Base-by-base conservation (phyloP, 1,140 invertebrate genomes). In the Brevipalpus yothersi region DNA sequence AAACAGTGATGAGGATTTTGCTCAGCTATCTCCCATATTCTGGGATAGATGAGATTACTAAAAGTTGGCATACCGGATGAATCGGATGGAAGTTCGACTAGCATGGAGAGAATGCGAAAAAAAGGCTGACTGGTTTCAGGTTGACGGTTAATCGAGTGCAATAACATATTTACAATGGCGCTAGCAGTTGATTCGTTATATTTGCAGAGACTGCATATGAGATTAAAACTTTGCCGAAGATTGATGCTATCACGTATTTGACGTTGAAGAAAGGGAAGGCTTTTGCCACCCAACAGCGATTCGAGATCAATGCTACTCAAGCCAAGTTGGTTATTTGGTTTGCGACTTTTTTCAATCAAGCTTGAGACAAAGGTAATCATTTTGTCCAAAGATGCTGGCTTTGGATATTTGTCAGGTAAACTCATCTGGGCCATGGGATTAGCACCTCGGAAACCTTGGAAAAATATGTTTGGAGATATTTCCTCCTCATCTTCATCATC, bases 241-340 rank as follows among this genome's bases (percentile, higher is more conserved):
- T 92, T 93, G 58, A 93, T 83, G 64, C 82, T 83, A 70, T 94
- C 90, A 64, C 86, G 81, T 54, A 90, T 90, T 76, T 93, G 88
- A 71, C 91, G 88, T 70, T 88, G 86, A 21, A 94, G 72, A 72
- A 94, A 94, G 41, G 86, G 84, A 71, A 90, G 91, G 11, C 82
- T 80, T 75, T 90, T 91, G 51, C 84, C 84, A 55, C 85, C 84
- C 41, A 86, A 80, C 31, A 92, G 78, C 4, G 84, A 81, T 64
- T 78, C 81, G 39, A 84, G 80, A 70, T 93, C 88, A 60, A 79
- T 79, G 3, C 80, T 75, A 4, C 80, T 82, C 7, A 92, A 70
- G n/a, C 81, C 77, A 8, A 92, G 72, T 60, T 79, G 72, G 61
- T 80, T 81, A 9, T 81, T 74, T 53, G 17, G 19, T 60, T 82